Evolutionary conservation across 2,888 invertebrate species (phyloP).

Genomic region (Cheilosia soror): DNA sequence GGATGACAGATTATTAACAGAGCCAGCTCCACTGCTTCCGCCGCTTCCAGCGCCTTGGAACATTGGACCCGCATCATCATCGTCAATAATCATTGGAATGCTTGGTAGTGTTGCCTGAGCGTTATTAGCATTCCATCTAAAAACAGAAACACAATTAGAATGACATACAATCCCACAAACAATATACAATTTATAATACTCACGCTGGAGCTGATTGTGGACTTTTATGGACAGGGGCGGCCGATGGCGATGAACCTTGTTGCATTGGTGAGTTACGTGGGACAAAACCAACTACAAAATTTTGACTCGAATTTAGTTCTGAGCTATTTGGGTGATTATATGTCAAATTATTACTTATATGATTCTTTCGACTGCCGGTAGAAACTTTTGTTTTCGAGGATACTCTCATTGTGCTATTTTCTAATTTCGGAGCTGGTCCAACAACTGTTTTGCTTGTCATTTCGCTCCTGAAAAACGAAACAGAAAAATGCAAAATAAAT

Average conservation of each 20-base stretch:
- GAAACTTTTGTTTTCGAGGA: slow-evolving; percentile 86
- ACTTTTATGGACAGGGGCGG: slow-evolving; percentile 82
- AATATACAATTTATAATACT: slow-evolving; percentile 75
- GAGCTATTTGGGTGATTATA: slow-evolving; percentile 29
- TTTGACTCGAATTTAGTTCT: slow-evolving; percentile 27
- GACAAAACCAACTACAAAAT: slow-evolving; percentile 84
- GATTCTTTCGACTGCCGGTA: slow-evolving; percentile 85
- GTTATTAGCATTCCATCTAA: slow-evolving; percentile 87
- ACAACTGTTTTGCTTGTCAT: slow-evolving; percentile 80
- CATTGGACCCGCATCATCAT: slow-evolving; percentile 84
- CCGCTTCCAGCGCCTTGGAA: slow-evolving; percentile 79
- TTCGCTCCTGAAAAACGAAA: slow-evolving; percentile 79
- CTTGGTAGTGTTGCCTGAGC: slow-evolving; percentile 89
- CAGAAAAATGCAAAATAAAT: neutral
- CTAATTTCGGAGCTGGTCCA: slow-evolving; percentile 78
- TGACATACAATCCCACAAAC: slow-evolving; percentile 32
- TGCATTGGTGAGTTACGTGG: slow-evolving; percentile 86
- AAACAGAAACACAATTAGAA: slow-evolving; percentile 21
- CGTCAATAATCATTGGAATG: slow-evolving; percentile 90
- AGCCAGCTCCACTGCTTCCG: slow-evolving; percentile 76
- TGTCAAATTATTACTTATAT: slow-evolving; percentile 80
- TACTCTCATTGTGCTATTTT: slow-evolving; percentile 86
- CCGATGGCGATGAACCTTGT: slow-evolving; percentile 85
- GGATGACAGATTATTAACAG: slow-evolving; percentile 76
- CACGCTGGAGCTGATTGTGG: slow-evolving; percentile 83